These are phyloP conservation scores for Alces alces DNA, from an alignment of 2,113 vertebrate species.

Conservation along the genomic window DNA sequence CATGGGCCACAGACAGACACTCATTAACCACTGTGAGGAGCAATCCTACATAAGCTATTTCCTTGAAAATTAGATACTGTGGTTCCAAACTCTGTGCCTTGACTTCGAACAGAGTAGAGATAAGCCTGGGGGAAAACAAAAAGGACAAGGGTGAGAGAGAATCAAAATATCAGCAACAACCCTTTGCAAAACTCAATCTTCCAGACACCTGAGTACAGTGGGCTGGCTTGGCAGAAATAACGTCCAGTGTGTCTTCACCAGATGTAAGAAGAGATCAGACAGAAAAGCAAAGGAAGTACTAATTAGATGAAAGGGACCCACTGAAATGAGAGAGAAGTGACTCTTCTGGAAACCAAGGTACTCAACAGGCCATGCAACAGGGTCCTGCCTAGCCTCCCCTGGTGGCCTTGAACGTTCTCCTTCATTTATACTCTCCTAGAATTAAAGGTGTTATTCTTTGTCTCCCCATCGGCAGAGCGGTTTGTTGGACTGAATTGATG, in stretches of 20 bases:
- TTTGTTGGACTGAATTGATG: background rate
- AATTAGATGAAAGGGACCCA: background rate
- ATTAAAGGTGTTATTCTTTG: background rate
- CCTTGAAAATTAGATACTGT: conserved; percentile 37
- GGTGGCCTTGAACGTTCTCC: background rate
- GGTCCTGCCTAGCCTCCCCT: background rate
- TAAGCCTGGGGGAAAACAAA: background rate
- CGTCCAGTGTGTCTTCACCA: conserved; percentile 49
- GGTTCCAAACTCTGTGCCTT: background rate
- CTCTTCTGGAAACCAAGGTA: background rate
- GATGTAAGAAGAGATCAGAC: conserved; percentile 38
- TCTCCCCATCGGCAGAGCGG: background rate
- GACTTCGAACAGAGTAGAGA: conserved; percentile 18
- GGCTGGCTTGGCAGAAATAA: conserved; percentile 10
- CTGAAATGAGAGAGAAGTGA: background rate
- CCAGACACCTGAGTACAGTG: conserved; percentile 50
- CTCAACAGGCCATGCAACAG: background rate
- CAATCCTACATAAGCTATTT: conserved; percentile 32
- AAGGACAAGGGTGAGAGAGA: conserved; percentile 15
- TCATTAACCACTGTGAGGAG: conserved; percentile 41
- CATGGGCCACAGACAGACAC: background rate
- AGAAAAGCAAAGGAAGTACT: conserved; percentile 7
- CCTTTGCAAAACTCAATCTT: conserved; percentile 51
- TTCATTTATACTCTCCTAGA: background rate
- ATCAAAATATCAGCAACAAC: conserved; percentile 20